Base-by-base conservation (phyloP, 2,888 invertebrate species). In the Yponomeuta plumbellus region DNA sequence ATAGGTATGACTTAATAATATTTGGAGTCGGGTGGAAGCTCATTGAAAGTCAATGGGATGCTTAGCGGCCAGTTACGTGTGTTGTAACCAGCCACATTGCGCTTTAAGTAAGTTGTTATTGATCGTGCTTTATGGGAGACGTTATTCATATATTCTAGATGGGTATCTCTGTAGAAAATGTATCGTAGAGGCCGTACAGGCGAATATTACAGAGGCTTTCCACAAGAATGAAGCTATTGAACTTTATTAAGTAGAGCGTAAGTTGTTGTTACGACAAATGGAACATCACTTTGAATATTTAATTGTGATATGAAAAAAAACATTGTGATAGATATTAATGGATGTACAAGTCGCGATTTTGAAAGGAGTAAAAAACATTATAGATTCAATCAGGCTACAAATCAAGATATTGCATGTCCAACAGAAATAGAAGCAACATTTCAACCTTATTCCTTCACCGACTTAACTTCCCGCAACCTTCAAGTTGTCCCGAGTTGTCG, bases 11-110 rank as follows among this genome's bases (percentile, higher is more conserved):
- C 72, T 72, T 73, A 73, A 72, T 73, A 73, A 72, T 72, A 72
- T 62, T 62, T 34, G 62, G 59, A 59, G 26, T 34, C 26, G 34
- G 39, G 59, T 59, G 23, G 70, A 72, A 74, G 73, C 76, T 79
- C 76, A 79, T 79, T 80, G 78, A 78, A 79, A 78, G 76, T 78
- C 80, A 80, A 80, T 78, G 72, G 69, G 71, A 71, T 73, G 70
- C 73, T 68, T 69, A 68, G 67, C 67, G 69, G 68, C 67, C 70
- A 52, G 68, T 67, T 59, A 66, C 69, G 67, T 70, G 65, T 66
- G 66, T 63, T 52, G 34, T 56, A 65, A 40, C 64, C 21, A 52
- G 44, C 44, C 44, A 52, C 44, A 52, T 52, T 52, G 44, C 44
- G 44, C 44, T 52, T 52, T 52, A 52, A 52, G 44, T 52, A 52